These are phyloP conservation scores for Avahi laniger DNA, from an alignment of 2,797 vertebrate genomes.

Conservation along the genomic window DNA sequence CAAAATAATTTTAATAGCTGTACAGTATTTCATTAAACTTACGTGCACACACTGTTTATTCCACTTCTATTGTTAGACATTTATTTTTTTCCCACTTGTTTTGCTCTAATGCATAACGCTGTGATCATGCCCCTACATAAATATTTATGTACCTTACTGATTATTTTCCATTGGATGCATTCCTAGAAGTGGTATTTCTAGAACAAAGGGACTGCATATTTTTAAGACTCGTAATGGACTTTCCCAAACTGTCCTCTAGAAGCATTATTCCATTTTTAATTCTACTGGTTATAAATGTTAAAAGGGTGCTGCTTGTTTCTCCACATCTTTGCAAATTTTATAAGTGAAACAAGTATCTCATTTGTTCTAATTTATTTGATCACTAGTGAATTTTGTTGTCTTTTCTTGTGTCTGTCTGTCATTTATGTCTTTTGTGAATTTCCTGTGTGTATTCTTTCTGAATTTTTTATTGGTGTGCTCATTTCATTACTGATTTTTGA, in stretches of 20 bases:
- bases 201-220: neutral
- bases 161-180: slow-evolving; percentile 13
- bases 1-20: slow-evolving; percentile 31
- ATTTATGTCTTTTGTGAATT: neutral
- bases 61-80: neutral
- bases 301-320: neutral
- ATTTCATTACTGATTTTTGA: neutral
- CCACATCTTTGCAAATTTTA: slow-evolving; percentile 12
- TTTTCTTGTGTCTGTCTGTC: neutral
- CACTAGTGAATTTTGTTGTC: neutral
- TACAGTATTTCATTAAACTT: neutral
- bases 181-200: neutral
- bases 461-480: neutral
- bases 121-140: neutral
- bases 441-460: neutral
- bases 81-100: neutral
- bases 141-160: slow-evolving; percentile 19
- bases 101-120: neutral
- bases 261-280: neutral
- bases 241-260: neutral
- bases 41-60: neutral
- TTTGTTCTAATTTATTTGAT: slow-evolving; percentile 24
- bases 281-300: neutral
- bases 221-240: neutral
- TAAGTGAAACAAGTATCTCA: neutral